Evolutionary conservation across 92 coral and sea anemone genomes (phyloP).

Genomic region (Epizoanthus scotinus): DNA sequence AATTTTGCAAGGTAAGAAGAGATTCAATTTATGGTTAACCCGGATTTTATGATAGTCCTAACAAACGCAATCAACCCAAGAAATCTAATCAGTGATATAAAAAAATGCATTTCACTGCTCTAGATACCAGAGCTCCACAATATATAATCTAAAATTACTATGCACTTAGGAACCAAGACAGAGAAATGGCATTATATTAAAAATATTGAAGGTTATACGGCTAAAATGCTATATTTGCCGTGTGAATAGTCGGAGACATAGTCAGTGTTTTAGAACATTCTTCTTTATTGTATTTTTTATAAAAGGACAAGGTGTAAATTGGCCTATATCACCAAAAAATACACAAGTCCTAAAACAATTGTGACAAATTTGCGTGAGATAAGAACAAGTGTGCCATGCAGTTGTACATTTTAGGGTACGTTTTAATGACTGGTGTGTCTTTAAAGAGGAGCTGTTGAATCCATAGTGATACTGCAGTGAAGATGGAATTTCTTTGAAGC

Average conservation of each 20-base stretch:
- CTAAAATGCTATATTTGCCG: not conserved
- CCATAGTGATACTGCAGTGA: conserved; percentile 9
- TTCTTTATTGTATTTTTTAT: not conserved
- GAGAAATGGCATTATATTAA: not conserved
- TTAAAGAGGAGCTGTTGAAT: not conserved
- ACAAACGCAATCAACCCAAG: too few relatives aligned
- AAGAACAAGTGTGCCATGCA: conserved; percentile 23
- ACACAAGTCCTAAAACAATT: conserved; percentile 10
- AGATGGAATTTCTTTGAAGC: conserved; percentile 2
- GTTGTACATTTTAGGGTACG: not conserved
- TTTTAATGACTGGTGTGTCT: conserved; percentile 6
- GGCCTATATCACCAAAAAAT: conserved; percentile 15
- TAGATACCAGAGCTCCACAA: too few relatives aligned
- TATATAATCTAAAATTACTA: not conserved
- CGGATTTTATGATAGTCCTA: too few relatives aligned
- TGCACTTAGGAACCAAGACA: not conserved
- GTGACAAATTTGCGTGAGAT: conserved; percentile 39
- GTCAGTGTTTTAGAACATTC: not conserved
- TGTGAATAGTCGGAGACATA: not conserved
- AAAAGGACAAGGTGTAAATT: conserved; percentile 17
- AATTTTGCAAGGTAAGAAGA: too few relatives aligned
- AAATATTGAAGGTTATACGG: not conserved
- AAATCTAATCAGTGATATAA: too few relatives aligned
- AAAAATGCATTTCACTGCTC: too few relatives aligned
- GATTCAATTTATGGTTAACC: too few relatives aligned